Conservation (phyloP, 2,113 vertebrate species). For the Maccullochella peelii region DNA sequence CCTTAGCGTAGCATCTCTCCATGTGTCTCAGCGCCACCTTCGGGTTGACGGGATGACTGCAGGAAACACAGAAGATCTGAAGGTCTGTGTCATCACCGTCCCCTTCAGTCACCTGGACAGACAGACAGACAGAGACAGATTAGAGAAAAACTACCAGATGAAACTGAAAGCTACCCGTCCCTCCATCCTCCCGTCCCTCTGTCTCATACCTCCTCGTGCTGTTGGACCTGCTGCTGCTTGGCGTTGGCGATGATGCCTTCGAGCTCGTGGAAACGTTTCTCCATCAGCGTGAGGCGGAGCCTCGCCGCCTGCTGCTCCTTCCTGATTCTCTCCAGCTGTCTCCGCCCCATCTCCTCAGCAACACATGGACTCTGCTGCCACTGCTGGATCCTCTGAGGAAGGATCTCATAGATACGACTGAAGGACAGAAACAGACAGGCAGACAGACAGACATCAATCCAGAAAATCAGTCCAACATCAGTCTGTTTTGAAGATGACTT, state of each 20-base stretch:
- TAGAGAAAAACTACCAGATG: background rate
- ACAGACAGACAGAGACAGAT: background rate
- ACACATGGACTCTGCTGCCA: slow-evolving; percentile 96
- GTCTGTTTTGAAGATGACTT: too few relatives aligned
- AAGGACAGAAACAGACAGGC: background rate
- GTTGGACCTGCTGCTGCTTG: slow-evolving; percentile 91
- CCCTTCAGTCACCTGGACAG: slow-evolving; percentile 87
- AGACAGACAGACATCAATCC: too few relatives aligned
- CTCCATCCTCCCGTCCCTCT: background rate
- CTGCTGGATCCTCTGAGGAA: slow-evolving; percentile 95
- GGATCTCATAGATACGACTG: slow-evolving; percentile 96
- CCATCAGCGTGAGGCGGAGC: slow-evolving; percentile 92
- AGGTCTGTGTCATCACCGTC: slow-evolving; percentile 93
- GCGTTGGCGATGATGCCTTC: slow-evolving; percentile 92
- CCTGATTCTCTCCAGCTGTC: slow-evolving; percentile 92
- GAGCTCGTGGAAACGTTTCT: slow-evolving; percentile 93
- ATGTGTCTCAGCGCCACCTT: slow-evolving; percentile 93
- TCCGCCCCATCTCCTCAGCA: slow-evolving; percentile 92
- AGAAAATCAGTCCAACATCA: background rate
- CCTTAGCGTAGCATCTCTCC: slow-evolving; percentile 95
- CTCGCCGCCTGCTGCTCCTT: slow-evolving; percentile 92
- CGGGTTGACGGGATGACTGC: slow-evolving; percentile 93
- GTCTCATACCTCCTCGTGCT: slow-evolving; percentile 91
- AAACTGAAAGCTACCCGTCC: background rate
- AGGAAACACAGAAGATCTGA: slow-evolving; percentile 94